Percentiles rank a stretch among this genome's conserved stretches.
phyloP scores from a whole-genome alignment of 2,113 vertebrate genomes.

The Pseudopodoces humilis region DNA sequence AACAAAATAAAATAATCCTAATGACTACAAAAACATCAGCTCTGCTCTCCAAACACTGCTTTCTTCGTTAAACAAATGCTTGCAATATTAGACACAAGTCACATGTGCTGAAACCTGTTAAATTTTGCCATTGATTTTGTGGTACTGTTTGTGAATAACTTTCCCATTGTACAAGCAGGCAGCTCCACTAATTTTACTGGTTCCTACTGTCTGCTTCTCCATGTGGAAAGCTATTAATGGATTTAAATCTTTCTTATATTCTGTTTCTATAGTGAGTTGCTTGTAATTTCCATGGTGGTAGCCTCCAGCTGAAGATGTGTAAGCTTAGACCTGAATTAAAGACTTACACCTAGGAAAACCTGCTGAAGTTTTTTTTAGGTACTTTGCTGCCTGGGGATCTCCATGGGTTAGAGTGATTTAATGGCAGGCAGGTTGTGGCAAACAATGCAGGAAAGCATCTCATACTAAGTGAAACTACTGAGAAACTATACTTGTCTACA shows the following conservation, averaged over 20 bases:
- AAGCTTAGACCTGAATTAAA: background rate
- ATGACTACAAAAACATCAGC: background rate
- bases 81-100: background rate
- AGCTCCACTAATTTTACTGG: background rate
- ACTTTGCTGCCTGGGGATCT: background rate
- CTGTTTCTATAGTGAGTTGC: background rate
- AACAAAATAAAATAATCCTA: background rate
- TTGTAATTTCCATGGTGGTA: background rate
- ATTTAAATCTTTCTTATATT: background rate
- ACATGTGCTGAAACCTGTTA: background rate
- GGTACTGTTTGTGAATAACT: background rate
- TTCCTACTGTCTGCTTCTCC: background rate
- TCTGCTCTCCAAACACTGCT: background rate
- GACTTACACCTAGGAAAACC: background rate
- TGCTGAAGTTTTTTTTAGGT: background rate
- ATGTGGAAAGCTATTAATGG: background rate
- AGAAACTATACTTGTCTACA: background rate
- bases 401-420: background rate
- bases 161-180: background rate
- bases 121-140: background rate
- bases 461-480: background rate
- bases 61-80: background rate
- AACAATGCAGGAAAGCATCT: background rate
- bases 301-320: background rate
- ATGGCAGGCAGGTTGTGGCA: background rate